These are phyloP conservation scores for Myripristis jacobus DNA, from an alignment of 2,797 vertebrate species.

Conservation along the genomic window DNA sequence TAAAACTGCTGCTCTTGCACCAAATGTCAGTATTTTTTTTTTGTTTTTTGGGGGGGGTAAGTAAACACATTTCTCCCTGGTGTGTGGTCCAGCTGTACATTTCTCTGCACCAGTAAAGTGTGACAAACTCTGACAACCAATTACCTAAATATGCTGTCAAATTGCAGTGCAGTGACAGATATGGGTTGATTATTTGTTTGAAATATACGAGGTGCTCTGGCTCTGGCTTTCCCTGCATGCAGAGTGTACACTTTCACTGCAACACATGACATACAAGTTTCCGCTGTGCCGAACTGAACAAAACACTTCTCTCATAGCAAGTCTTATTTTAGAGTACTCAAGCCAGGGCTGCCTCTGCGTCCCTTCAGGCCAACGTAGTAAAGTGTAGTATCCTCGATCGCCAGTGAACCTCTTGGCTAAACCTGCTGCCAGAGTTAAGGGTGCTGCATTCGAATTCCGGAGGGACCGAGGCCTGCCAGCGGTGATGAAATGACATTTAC, in stretches of 20 bases:
- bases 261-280: neutral
- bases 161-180: neutral
- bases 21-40: neutral
- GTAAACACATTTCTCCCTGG: conserved; percentile 13
- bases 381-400: conserved; percentile 45
- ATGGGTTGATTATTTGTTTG: neutral
- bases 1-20: conserved; percentile 1
- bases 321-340: conserved; percentile 1
- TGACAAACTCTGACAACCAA: conserved; percentile 28
- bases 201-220: neutral
- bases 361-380: conserved; percentile 36
- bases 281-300: conserved; percentile 12
- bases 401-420: conserved; percentile 31
- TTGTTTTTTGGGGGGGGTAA: neutral
- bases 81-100: conserved; percentile 15
- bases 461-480: conserved; percentile 34
- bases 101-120: conserved; percentile 48
- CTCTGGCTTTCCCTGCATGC: neutral
- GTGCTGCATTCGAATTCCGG: conserved; percentile 51
- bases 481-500: conserved; percentile 71
- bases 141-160: conserved; percentile 13
- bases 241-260: neutral
- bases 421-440: conserved; percentile 27
- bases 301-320: conserved; percentile 10
- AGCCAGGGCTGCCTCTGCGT: conserved; percentile 24